Percentiles rank a stretch among this genome's conserved stretches.
These are phyloP conservation scores for Melanotaenia trifasciata DNA, from an alignment of 2,797 vertebrate genomes.

Conservation along the genomic window DNA sequence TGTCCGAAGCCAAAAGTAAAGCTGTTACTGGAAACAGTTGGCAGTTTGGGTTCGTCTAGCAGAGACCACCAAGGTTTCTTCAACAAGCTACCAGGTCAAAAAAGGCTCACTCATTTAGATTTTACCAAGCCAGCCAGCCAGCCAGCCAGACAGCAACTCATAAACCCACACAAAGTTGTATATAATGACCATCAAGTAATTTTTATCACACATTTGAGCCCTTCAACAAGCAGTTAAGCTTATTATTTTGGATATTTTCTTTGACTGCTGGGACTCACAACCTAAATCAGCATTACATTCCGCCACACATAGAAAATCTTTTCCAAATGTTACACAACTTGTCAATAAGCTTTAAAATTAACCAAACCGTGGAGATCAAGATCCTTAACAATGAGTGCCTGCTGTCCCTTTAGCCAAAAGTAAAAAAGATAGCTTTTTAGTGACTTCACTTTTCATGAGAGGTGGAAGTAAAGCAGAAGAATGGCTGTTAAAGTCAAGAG, in stretches of 20 bases:
- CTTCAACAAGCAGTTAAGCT: slow-evolving; percentile 38
- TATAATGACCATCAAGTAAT: slow-evolving; percentile 21
- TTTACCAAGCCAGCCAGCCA: slow-evolving; percentile 28
- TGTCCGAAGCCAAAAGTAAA: slow-evolving; percentile 58
- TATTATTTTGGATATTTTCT: slow-evolving; percentile 50
- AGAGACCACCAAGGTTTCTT: slow-evolving; percentile 68
- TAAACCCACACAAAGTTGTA: slow-evolving; percentile 30
- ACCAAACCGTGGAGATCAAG: neutral
- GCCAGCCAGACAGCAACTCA: slow-evolving; percentile 20
- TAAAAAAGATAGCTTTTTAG: neutral
- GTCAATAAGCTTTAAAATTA: neutral
- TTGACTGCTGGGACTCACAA: slow-evolving; percentile 37
- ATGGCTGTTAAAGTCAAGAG: slow-evolving; percentile 50
- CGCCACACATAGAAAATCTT: slow-evolving; percentile 3
- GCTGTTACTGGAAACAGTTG: slow-evolving; percentile 73
- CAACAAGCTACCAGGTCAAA: slow-evolving; percentile 63
- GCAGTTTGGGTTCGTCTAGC: slow-evolving; percentile 64
- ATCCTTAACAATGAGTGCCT: slow-evolving; percentile 3
- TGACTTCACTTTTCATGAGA: slow-evolving; percentile 67
- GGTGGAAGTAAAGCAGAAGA: slow-evolving; percentile 40
- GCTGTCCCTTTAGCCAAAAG: neutral
- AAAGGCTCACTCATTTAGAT: slow-evolving; percentile 62
- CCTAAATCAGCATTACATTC: slow-evolving; percentile 14
- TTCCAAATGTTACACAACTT: slow-evolving; percentile 17
- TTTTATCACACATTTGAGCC: slow-evolving; percentile 56